phyloP scores from a whole-genome alignment of 2,797 vertebrate species.

The Clarias laeviceps region DNA sequence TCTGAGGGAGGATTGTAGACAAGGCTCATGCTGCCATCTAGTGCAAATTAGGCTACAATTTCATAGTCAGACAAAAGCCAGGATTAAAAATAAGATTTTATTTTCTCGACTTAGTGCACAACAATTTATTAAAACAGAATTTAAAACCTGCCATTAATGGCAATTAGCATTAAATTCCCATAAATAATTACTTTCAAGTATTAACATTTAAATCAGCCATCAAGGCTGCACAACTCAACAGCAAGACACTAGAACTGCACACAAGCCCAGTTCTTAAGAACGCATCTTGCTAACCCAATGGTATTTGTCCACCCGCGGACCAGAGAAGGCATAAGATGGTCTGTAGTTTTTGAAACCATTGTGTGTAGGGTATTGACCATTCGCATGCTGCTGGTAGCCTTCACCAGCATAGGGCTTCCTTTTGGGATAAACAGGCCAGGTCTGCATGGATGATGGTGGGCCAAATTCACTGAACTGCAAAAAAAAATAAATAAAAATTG shows the following conservation, averaged over 20 bases:
- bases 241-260: background rate
- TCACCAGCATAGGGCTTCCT: constrained; percentile 73
- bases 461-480: constrained; percentile 76
- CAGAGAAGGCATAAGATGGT: constrained; percentile 67
- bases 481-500: accelerated
- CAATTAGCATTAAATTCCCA: constrained; percentile 11
- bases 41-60: background rate
- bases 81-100: constrained; percentile 46
- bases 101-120: constrained; percentile 39
- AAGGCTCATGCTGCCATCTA: constrained; percentile 27
- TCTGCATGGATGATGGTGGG: constrained; percentile 62
- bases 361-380: constrained; percentile 64
- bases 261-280: constrained; percentile 58
- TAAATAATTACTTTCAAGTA: constrained; percentile 44
- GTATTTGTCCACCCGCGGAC: constrained; percentile 85
- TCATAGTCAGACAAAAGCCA: background rate
- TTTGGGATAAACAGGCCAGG: constrained; percentile 78
- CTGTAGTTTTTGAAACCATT: constrained; percentile 74
- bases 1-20: too few relatives aligned
- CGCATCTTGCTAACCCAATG: constrained; percentile 90
- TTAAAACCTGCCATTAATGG: constrained; percentile 44
- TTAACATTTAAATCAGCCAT: constrained; percentile 23
- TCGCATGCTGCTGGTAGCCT: constrained; percentile 61
- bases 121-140: constrained; percentile 39
- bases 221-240: constrained; percentile 9